Evolutionary conservation across 2,888 invertebrate genomes (phyloP), one percentile per base, ranked within the genome.

Genomic region (Uropetala carovei): DNA sequence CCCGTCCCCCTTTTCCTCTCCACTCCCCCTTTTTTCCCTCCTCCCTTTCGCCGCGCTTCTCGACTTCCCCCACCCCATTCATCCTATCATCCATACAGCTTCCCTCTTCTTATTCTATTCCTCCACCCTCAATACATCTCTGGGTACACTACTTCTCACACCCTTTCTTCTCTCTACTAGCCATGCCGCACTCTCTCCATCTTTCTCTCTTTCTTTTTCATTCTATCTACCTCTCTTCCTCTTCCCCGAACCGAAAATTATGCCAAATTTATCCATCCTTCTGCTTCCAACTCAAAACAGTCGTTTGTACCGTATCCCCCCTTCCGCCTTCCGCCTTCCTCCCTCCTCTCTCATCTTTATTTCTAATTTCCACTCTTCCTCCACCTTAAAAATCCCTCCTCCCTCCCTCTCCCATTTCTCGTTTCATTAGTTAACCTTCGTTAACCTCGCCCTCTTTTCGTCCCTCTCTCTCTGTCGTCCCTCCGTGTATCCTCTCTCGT

Each of bases 371-470:
- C 83, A 83, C 57, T 57, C 83, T 43, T 83, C 57, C 43, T 22
- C 75, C 27, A 27, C 10, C 27, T 68, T 64, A 22, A n/a, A 83
- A 56, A 75, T 43, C n/a, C n/a, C 83, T 10, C 30, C 89, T 16
- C 64, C 64, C 43, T 59, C 59, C 1, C 89, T 64, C 60, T 64
- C 64, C 11, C 89, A 18, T 43, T 43, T 16, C 43, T 0, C 10
- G 64, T 89, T 89, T 89, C 89, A 89, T 89, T 56, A 56, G 89
- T 89, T 64, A 64, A 64, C 89, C 89, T 89, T 89, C 89, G 89
- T 89, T 89, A 89, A 30, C 89, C 68, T 64, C 86, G 4, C 14
- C n/a, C 16, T 14, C 59, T 43, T 30, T 22, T 57, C 22, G 8
- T n/a, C 58, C 22, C 22, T 59, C 59, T 30, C 22, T 18, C 30